These are phyloP conservation scores for Drosophila melanosoma DNA, from an alignment of 2,888 invertebrate genomes.

Conservation along the genomic window DNA sequence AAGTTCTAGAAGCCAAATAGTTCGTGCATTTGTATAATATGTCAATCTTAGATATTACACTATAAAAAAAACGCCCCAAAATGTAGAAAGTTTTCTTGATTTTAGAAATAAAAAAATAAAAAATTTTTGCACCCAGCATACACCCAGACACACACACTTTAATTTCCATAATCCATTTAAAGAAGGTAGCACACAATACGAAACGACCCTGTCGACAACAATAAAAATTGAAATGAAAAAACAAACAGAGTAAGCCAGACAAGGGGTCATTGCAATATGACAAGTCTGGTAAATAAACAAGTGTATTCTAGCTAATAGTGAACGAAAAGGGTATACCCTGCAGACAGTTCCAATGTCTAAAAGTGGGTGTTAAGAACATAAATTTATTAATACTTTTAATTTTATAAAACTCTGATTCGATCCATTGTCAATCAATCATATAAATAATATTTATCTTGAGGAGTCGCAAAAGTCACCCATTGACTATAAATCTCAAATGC, in stretches of 20 bases:
- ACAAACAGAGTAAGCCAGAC: conserved; percentile 44
- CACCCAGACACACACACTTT: conserved; percentile 63
- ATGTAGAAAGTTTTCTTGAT: not conserved
- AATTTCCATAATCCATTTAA: conserved; percentile 85
- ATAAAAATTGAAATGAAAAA: conserved; percentile 39
- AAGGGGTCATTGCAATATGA: conserved; percentile 66
- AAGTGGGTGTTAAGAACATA: not conserved
- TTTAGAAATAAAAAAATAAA: not conserved
- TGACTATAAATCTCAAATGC: not conserved
- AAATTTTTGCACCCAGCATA: conserved; percentile 12
- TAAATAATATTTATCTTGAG: not conserved
- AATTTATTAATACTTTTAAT: not conserved
- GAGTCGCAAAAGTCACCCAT: not conserved
- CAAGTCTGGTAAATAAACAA: conserved; percentile 69
- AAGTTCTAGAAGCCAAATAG: not conserved
- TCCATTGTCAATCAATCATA: not conserved
- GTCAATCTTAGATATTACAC: not conserved
- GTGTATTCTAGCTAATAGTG: not conserved
- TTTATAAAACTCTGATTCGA: not conserved
- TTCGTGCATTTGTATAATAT: conserved; percentile 2
- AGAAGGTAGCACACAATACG: conserved; percentile 65
- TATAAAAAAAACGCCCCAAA: fast-evolving
- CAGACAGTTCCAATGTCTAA: not conserved
- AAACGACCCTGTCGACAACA: conserved; percentile 46
- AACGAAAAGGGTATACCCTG: not conserved